Base-by-base conservation (phyloP, 2,797 vertebrate genomes). In the Esox lucius region DNA sequence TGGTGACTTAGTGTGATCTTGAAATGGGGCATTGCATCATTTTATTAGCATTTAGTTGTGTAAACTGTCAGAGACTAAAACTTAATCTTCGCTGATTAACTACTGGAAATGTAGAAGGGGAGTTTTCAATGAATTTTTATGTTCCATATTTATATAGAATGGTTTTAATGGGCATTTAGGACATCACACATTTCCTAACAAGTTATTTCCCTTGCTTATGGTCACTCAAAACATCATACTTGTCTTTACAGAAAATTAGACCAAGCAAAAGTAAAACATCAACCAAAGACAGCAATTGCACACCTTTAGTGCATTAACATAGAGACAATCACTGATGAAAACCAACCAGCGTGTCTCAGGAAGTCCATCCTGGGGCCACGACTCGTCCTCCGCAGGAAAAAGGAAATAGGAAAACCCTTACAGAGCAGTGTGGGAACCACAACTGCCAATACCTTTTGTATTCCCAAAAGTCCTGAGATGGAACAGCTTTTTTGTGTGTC, bases 1-100 rank as follows among this genome's bases (percentile, higher is more conserved):
- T 0, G 24, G 77, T 78, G 83, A 83, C 82, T 80, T 80, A 86
- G 75, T 75, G 24, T 80, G 77, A 80, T 83, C 83, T 79, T 76
- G 74, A 78, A 62, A 0, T 6, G 0, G 0, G 13, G 46, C 39
- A 74, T 75, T 76, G 22, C 24, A 28, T 75, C 71, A 16, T 84
- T 81, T 71, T 79, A 62, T 81, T 80, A 74, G 61, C 49, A 68
- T 77, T 73, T 73, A 9, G 39, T 79, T 81, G 80, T 71, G 77
- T 71, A 70, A 75, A 75, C 65, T 64, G 22, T 9, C 61, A 80
- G 78, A 51, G 77, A 76, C 78, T 3, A 46, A 81, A 49, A n/a
- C 64, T 66, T 35, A 11, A 31, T 66, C 64, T 33, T 33, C 19
- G 64, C 31, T 33, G 31, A 66, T 66, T 15, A 35, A 66, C 56